Percentiles rank a stretch among this genome's conserved stretches.
Conservation (phyloP, 2,113 vertebrate genomes). For the Cercopithecus mona region DNA sequence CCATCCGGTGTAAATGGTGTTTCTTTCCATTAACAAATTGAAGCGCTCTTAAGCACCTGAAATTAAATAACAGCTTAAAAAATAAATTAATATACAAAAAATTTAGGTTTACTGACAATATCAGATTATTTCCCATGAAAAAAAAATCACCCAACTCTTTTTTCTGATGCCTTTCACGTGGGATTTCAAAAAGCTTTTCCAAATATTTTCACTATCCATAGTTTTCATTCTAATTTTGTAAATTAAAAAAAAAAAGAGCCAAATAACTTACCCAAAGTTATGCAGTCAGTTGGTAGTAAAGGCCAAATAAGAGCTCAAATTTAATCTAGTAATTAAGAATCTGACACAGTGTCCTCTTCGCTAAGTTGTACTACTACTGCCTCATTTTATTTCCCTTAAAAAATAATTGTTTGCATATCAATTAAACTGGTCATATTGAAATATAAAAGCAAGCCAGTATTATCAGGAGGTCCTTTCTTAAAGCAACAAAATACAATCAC, state of each 20-base stretch:
- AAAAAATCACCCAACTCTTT: neutral
- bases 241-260: neutral
- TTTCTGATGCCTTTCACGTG: neutral
- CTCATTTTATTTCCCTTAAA: conserved; percentile 1
- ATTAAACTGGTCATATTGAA: neutral
- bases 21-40: conserved; percentile 42
- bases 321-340: neutral
- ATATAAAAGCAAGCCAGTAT: neutral
- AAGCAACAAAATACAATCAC: neutral
- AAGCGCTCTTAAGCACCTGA: conserved; percentile 13
- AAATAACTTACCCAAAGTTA: neutral
- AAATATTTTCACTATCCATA: neutral
- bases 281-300: neutral
- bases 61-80: conserved; percentile 34
- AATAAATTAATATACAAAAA: neutral
- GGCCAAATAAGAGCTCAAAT: neutral
- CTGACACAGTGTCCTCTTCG: neutral
- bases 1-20: neutral
- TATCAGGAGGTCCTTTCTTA: neutral
- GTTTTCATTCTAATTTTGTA: conserved; percentile 1
- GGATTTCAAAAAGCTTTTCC: neutral
- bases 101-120: neutral
- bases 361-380: neutral
- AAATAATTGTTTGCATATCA: neutral
- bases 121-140: neutral